Evolutionary conservation across 1,140 invertebrate species (phyloP).

Genomic region (Drosophila miranda): DNA sequence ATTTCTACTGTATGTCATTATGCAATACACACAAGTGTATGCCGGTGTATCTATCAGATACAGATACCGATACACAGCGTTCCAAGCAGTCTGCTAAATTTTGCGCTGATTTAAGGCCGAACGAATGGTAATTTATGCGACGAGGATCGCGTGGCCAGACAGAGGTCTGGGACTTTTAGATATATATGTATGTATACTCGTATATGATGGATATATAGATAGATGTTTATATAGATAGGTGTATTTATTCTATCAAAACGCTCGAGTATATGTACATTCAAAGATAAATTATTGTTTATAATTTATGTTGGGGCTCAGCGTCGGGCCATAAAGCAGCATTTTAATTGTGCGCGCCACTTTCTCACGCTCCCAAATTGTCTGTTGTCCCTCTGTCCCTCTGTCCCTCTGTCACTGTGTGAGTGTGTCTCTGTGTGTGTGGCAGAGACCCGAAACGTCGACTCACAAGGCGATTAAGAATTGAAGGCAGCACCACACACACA

Average conservation of each 20-base stretch:
- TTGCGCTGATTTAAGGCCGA: constrained; percentile 66
- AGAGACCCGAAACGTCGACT: constrained; percentile 61
- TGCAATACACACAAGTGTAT: constrained; percentile 35
- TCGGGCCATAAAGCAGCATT: constrained; percentile 72
- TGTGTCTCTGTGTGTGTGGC: constrained; percentile 12
- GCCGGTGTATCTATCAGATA: background rate
- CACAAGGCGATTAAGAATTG: constrained; percentile 77
- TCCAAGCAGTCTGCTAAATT: constrained; percentile 47
- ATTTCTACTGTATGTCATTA: constrained; percentile 15
- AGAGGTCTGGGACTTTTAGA: constrained; percentile 29
- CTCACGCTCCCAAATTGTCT: constrained; percentile 74
- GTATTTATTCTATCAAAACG: constrained; percentile 43
- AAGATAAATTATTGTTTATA: constrained; percentile 78
- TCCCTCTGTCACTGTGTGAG: background rate
- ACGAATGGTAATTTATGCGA: constrained; percentile 71
- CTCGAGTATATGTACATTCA: constrained; percentile 45
- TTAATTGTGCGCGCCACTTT: constrained; percentile 77
- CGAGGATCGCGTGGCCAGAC: constrained; percentile 64
- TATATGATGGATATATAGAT: constrained; percentile 14
- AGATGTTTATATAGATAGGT: constrained; percentile 17
- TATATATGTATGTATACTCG: constrained; percentile 19
- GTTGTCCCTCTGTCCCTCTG: background rate
- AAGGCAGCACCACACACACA: constrained; percentile 63
- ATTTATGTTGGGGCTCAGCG: constrained; percentile 69
- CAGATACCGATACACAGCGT: constrained; percentile 6